Conservation (phyloP, 2,113 vertebrate genomes). For the Hippoglossus stenolepis region DNA sequence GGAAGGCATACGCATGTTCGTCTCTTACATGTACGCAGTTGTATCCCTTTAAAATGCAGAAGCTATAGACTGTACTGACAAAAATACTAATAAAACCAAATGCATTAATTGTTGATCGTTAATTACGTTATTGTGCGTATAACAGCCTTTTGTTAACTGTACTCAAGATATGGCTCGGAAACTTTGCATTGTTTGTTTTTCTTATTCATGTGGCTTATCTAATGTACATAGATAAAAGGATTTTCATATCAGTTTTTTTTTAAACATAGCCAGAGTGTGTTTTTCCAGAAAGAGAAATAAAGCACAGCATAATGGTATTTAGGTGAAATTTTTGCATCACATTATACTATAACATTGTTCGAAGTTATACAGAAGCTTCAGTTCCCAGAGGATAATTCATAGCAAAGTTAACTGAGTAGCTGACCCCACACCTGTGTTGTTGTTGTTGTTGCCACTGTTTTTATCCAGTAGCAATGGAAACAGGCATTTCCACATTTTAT, state of each 20-base stretch:
- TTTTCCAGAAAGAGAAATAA: slow-evolving; percentile 42
- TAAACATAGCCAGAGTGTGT: slow-evolving; percentile 41
- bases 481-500: slow-evolving; percentile 67
- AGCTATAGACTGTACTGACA: background rate
- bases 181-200: slow-evolving; percentile 51
- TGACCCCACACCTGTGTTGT: slow-evolving; percentile 41
- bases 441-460: slow-evolving; percentile 54
- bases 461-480: slow-evolving; percentile 70
- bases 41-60: too few relatives aligned
- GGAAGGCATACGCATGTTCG: too few relatives aligned
- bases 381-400: slow-evolving; percentile 6
- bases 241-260: slow-evolving; percentile 62
- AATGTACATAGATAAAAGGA: slow-evolving; percentile 66
- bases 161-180: slow-evolving; percentile 52
- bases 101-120: slow-evolving; percentile 1
- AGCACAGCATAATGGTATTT: background rate
- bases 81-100: slow-evolving; percentile 1
- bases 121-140: slow-evolving; percentile 38
- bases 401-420: slow-evolving; percentile 10
- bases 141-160: slow-evolving; percentile 16
- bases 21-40: too few relatives aligned
- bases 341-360: background rate
- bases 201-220: slow-evolving; percentile 66
- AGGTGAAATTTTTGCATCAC: background rate
- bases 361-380: background rate